These are phyloP conservation scores for Vanessa tameamea DNA, from an alignment of 1,140 invertebrate genomes.

Conservation along the genomic window DNA sequence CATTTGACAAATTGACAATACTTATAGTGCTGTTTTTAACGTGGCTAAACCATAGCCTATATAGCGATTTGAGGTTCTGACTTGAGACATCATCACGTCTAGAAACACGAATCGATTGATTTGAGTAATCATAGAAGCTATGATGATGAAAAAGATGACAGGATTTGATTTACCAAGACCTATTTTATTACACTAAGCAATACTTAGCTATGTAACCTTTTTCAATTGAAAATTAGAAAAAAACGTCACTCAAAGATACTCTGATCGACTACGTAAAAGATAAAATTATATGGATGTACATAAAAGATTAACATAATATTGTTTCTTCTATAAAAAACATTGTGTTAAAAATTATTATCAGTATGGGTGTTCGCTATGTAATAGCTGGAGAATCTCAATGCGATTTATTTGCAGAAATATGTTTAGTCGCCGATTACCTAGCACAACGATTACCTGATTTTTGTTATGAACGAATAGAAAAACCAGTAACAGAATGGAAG, in stretches of 20 bases:
- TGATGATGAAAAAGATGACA: too few species aligned
- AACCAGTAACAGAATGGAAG: constrained; percentile 70
- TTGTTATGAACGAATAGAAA: constrained; percentile 65
- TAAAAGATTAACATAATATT: too few species aligned
- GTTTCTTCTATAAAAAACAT: too few species aligned
- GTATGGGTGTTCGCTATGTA: constrained; percentile 64
- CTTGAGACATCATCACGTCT: background rate
- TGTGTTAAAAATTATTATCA: background rate
- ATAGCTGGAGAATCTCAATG: constrained; percentile 73
- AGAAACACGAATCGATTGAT: background rate
- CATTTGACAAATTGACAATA: too few species aligned
- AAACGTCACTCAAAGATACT: background rate
- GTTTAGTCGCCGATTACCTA: constrained; percentile 68
- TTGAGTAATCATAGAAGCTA: too few species aligned
- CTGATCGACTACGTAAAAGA: background rate
- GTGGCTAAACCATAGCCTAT: too few species aligned
- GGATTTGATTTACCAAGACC: too few species aligned
- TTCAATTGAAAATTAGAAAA: background rate
- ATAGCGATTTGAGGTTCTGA: background rate
- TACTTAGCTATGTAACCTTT: too few species aligned
- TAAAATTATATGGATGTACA: background rate
- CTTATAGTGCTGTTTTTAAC: too few species aligned
- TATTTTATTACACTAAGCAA: too few species aligned
- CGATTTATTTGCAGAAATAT: constrained; percentile 63
- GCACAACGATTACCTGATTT: constrained; percentile 69